phyloP scores from a whole-genome alignment of 2,888 invertebrate species.

The Zygothrica quintamaculata region DNA sequence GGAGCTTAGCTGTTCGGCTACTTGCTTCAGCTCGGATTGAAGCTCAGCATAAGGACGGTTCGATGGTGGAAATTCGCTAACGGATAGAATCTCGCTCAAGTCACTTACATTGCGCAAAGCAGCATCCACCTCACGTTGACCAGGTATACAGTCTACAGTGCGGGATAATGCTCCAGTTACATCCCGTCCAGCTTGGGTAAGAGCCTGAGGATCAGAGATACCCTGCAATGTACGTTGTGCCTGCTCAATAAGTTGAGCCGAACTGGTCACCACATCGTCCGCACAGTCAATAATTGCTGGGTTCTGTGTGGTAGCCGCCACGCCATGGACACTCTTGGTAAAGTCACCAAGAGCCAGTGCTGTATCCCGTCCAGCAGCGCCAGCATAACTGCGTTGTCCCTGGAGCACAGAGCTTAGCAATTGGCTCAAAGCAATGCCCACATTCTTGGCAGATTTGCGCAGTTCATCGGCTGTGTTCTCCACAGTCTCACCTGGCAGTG shows the following conservation, averaged over 20 bases:
- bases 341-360: conserved; percentile 91
- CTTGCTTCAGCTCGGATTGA: conserved; percentile 92
- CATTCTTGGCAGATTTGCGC: conserved; percentile 87
- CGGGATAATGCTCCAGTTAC: conserved; percentile 87
- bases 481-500: conserved; percentile 93
- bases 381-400: conserved; percentile 92
- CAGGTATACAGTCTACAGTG: conserved; percentile 93
- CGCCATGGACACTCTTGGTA: conserved; percentile 90
- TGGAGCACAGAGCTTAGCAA: conserved; percentile 93
- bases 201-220: conserved; percentile 81
- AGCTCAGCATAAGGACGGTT: conserved; percentile 91
- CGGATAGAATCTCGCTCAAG: conserved; percentile 89
- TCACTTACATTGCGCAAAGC: conserved; percentile 93
- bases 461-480: conserved; percentile 86
- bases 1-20: conserved; percentile 93
- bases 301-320: conserved; percentile 89
- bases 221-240: conserved; percentile 87
- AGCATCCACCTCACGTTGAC: conserved; percentile 96
- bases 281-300: conserved; percentile 88
- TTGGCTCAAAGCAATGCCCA: conserved; percentile 93
- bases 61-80: conserved; percentile 90
- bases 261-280: conserved; percentile 92
- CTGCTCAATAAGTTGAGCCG: conserved; percentile 91
- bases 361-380: conserved; percentile 92
- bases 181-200: conserved; percentile 91